Conservation (phyloP, 2,113 vertebrate genomes). For the Scytalopus superciliaris region DNA sequence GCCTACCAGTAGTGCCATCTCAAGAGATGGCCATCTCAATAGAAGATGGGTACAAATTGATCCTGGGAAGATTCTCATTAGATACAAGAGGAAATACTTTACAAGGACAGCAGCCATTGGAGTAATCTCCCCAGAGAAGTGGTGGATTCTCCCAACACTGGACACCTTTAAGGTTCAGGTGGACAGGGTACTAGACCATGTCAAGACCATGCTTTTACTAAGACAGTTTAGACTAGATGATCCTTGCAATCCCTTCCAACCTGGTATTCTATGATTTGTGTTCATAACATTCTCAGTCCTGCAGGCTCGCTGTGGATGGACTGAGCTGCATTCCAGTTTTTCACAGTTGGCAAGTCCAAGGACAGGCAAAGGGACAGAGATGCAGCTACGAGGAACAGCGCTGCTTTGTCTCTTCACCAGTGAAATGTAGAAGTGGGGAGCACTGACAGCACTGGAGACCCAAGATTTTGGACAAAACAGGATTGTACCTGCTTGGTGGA, state of each 20-base stretch:
- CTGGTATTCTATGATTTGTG: neutral
- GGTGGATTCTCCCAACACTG: neutral
- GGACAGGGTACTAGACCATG: neutral
- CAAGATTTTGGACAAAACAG: neutral
- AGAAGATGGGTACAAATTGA: neutral
- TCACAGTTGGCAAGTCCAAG: neutral
- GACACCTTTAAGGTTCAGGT: neutral
- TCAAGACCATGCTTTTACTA: neutral
- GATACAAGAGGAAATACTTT: neutral
- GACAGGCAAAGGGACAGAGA: neutral
- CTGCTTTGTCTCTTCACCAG: neutral
- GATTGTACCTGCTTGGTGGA: neutral
- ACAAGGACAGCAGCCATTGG: neutral
- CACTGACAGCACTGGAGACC: fast-evolving
- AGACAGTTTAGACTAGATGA: neutral
- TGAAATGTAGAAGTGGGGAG: neutral
- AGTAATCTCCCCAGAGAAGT: neutral
- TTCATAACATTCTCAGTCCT: neutral
- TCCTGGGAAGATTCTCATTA: neutral
- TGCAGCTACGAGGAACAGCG: neutral
- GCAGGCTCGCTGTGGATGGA: neutral
- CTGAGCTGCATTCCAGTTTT: neutral
- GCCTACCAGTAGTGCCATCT: neutral
- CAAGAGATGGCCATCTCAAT: neutral
- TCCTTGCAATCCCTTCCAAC: neutral